Base-by-base conservation (phyloP, 2,113 vertebrate genomes). In the Coptodon rendalli region DNA sequence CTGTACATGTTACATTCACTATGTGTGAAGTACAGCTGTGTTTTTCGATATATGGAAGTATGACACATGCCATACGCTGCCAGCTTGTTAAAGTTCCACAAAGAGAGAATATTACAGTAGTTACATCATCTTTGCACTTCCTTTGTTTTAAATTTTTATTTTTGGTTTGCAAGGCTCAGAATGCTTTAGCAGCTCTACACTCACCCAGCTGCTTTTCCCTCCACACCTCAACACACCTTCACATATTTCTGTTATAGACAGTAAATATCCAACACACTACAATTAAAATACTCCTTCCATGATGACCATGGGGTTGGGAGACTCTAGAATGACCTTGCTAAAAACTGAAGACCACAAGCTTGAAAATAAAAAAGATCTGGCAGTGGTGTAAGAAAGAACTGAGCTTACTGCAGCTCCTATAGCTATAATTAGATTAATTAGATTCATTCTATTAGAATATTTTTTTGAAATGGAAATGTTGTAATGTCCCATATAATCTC, bases 361-460 rank as follows among this genome's bases (percentile, higher is more conserved):
- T 27, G 38, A 73, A 71, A 71, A 43, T 38, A 13, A 71, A 0
- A 73, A 73, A 29, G 7, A 27, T 45, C 40, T 45, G 40, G 1
- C 68, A 45, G 68, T 11, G 68, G 22, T 76, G 40, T 29, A 17
- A 19, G 40, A 29, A 48, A 17, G 22, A 76, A 5, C 14, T 29
- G 40, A 76, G 40, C 40, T 73, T 45, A 17, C 68, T 27, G 14
- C 22, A 73, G 22, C 40, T 73, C 0, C 5, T 45, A 0, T 0
- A 73, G 7, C 38, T 68, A 5, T 12, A 71, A 6, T 14, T 76
- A 22, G 19, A n/a, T 38, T 36, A 5, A 66, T 38, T 38, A 0
- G 17, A 66, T 66, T 66, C n/a, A 38, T 66, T 66, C 17, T 66
- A 38, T 63, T 63, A 22, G 4, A 68, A 22, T 68, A 24, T 27